A percentile compares a stretch with the other conserved stretches of the same genome.
These are phyloP conservation scores for Athalia rosae DNA, from an alignment of 2,888 invertebrate genomes.

Conservation along the genomic window DNA sequence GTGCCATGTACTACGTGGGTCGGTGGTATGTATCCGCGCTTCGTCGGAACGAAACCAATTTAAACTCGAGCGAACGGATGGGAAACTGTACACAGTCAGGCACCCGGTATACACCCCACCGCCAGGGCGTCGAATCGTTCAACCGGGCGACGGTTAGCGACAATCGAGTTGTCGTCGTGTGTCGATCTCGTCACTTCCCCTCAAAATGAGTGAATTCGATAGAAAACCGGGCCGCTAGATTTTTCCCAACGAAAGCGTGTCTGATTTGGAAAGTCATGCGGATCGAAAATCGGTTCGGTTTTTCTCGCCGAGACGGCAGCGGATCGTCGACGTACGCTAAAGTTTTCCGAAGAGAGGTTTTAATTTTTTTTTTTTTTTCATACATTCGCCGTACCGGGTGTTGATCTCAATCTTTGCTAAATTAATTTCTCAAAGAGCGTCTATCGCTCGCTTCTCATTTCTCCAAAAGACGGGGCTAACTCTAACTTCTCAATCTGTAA, in stretches of 20 bases:
- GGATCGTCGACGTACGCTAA: not conserved
- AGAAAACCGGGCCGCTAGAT: not conserved
- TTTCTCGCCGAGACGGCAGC: not conserved
- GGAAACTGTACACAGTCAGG: not conserved
- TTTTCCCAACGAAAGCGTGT: not conserved
- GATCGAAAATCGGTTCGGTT: not conserved
- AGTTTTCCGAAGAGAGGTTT: slow-evolving; percentile 1
- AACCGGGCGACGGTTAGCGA: slow-evolving; percentile 24
- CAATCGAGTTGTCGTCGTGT: slow-evolving; percentile 33
- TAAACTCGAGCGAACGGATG: slow-evolving; percentile 19
- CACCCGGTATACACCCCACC: not conserved
- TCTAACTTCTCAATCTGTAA: slow-evolving; percentile 17
- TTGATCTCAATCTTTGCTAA: slow-evolving; percentile 9
- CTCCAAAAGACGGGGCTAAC: not conserved
- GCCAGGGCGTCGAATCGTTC: slow-evolving; percentile 21
- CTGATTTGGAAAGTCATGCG: not conserved
- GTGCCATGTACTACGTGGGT: too few relatives aligned
- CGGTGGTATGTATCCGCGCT: slow-evolving; percentile 20
- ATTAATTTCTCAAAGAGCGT: slow-evolving; percentile 42
- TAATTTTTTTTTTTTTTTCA: not conserved
- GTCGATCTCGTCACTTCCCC: slow-evolving; percentile 39
- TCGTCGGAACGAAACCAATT: slow-evolving; percentile 14
- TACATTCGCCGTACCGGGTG: not conserved
- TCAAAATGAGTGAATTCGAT: slow-evolving; percentile 32
- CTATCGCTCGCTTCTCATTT: slow-evolving; percentile 30